phyloP scores from a whole-genome alignment of 1,140 invertebrate species.

The Meloidogyne floridensis region DNA sequence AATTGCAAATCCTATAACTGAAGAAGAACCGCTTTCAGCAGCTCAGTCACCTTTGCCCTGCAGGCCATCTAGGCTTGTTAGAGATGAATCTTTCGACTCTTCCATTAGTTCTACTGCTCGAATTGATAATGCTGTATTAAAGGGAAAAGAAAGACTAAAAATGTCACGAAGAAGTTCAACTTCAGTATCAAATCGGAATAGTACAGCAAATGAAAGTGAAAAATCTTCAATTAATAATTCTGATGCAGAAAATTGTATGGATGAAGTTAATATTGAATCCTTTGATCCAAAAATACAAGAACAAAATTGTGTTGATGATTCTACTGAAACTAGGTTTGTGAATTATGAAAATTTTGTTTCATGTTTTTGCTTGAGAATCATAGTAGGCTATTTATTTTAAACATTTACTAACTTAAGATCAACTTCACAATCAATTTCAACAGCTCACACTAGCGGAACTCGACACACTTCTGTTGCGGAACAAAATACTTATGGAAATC shows the following conservation, averaged over 20 bases:
- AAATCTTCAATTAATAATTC: not conserved
- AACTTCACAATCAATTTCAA: not conserved
- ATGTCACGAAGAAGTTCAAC: conserved; percentile 28
- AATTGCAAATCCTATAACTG: conserved; percentile 14
- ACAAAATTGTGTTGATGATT: conserved; percentile 17
- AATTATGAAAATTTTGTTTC: not conserved
- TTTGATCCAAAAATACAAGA: not conserved
- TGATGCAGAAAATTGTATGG: not conserved
- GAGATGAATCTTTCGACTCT: conserved; percentile 27
- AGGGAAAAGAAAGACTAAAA: conserved; percentile 36
- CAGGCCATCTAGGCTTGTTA: not conserved
- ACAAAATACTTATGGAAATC: conserved; percentile 4
- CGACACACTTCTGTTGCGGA: not conserved
- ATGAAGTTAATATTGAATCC: not conserved
- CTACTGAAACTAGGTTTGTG: not conserved
- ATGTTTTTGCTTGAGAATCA: not conserved
- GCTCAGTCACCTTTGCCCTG: conserved; percentile 7
- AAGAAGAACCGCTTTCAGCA: conserved; percentile 10
- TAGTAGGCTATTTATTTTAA: not conserved
- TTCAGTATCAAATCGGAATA: conserved; percentile 17
- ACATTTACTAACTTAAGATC: not conserved
- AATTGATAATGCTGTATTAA: conserved; percentile 41
- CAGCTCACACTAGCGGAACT: not conserved
- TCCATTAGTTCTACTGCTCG: conserved; percentile 39
- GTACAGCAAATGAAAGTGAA: conserved; percentile 22